A percentile compares a stretch with the other conserved stretches of the same genome.
Evolutionary conservation across 2,797 vertebrate genomes (phyloP).

Genomic region (Fundulus diaphanus): DNA sequence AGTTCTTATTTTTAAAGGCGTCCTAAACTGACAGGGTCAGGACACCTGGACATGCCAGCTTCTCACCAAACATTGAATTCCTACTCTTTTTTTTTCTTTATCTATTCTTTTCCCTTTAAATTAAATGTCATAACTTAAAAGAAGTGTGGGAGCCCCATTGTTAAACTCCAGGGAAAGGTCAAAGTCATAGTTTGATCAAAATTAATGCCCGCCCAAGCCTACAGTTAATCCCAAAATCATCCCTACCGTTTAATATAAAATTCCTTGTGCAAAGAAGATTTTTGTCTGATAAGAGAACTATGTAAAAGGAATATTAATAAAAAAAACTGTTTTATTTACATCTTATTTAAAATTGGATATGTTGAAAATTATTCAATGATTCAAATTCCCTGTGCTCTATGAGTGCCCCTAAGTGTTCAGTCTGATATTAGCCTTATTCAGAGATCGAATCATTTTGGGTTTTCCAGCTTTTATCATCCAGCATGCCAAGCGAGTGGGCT

Average conservation of each 20-base stretch:
- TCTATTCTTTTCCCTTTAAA: neutral
- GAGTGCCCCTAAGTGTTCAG: neutral
- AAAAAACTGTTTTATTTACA: neutral
- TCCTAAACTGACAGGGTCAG: neutral
- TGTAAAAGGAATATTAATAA: neutral
- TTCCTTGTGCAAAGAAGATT: neutral
- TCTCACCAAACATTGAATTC: neutral
- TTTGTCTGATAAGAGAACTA: neutral
- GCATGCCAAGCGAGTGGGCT: neutral
- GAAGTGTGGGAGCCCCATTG: neutral
- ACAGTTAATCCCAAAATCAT: neutral
- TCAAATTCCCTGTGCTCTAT: neutral
- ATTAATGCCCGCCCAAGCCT: no score
- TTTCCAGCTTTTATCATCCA: neutral
- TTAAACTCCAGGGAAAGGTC: neutral
- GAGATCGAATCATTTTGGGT: neutral
- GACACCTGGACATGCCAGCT: neutral
- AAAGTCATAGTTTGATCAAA: neutral
- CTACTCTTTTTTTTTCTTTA: neutral
- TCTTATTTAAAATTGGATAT: neutral
- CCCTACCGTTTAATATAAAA: neutral
- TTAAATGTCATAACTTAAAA: neutral
- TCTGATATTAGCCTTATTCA: neutral
- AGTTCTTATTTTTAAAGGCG: neutral
- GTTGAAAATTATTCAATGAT: neutral